A percentile compares a stretch with the other conserved stretches of the same genome.
Evolutionary conservation across 2,113 vertebrate species (phyloP).

Genomic region (Cyanoramphus novaezelandiae): DNA sequence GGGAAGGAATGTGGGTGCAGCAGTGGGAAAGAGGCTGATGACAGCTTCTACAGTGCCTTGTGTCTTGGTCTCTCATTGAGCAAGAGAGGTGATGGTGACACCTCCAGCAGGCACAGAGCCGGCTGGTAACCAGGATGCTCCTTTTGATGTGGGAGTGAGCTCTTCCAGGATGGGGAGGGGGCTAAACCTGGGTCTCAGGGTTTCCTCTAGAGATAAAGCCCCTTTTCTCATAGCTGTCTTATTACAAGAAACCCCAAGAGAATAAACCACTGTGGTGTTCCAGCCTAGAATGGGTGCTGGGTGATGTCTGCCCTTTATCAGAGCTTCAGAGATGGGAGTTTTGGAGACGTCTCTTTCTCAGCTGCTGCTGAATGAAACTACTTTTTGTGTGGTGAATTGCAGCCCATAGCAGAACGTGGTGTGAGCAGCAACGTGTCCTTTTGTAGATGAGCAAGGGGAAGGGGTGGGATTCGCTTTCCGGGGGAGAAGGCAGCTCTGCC

Average conservation of each 20-base stretch:
- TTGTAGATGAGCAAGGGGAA: neutral
- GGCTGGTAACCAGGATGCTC: rapidly evolving
- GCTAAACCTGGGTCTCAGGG: neutral
- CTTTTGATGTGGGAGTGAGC: neutral
- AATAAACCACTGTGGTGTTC: rapidly evolving
- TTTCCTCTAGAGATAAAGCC: neutral
- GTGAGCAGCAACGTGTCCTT: neutral
- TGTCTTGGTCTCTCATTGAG: neutral
- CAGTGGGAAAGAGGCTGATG: rapidly evolving
- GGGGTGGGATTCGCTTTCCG: neutral
- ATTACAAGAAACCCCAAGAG: neutral
- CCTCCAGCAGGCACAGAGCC: neutral
- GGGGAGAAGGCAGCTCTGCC: neutral
- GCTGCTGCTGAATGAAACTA: neutral
- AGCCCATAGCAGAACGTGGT: neutral
- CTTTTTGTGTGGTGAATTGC: neutral
- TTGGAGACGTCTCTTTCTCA: neutral
- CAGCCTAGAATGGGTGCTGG: neutral
- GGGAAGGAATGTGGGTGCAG: neutral
- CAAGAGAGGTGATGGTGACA: neutral
- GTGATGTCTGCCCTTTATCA: rapidly evolving
- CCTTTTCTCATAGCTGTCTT: neutral
- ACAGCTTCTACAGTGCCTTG: rapidly evolving
- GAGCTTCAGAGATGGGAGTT: neutral
- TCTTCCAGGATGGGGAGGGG: neutral